Conservation (phyloP, 37 sponge, comb jelly and placozoan genomes). For the Tethya wilhelma region DNA sequence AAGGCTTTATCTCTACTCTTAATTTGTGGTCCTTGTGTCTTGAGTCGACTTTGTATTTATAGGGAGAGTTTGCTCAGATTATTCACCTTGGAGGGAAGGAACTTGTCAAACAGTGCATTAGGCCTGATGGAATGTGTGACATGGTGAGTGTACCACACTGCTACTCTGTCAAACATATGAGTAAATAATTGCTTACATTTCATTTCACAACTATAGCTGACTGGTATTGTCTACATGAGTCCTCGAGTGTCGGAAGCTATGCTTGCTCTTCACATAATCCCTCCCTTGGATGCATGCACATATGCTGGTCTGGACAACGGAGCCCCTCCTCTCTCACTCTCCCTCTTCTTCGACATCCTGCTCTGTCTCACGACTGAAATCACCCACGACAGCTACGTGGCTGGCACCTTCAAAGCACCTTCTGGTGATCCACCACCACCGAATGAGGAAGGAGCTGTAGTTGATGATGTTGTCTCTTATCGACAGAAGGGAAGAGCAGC, state of each 20-base stretch:
- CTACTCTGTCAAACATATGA: not conserved
- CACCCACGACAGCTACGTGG: slow-evolving; percentile 50
- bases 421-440: not conserved
- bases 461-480: not conserved
- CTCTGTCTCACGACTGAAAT: slow-evolving; percentile 78
- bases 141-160: slow-evolving; percentile 25
- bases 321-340: slow-evolving; percentile 82
- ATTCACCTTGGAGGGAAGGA: slow-evolving; percentile 46
- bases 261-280: slow-evolving; percentile 55
- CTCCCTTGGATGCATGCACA: slow-evolving; percentile 88
- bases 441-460: not conserved
- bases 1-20: too few relatives aligned
- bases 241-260: slow-evolving; percentile 53
- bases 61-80: slow-evolving; percentile 73
- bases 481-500: slow-evolving; percentile 35
- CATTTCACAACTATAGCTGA: slow-evolving; percentile 22
- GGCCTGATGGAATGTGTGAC: slow-evolving; percentile 38
- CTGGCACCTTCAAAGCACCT: slow-evolving; percentile 34
- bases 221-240: slow-evolving; percentile 75
- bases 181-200: not conserved
- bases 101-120: slow-evolving; percentile 20
- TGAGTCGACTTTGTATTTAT: not conserved
- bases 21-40: too few relatives aligned
- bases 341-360: slow-evolving; percentile 90
- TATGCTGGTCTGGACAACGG: slow-evolving; percentile 90